These are phyloP conservation scores for Acanthosepion lycidas DNA, from an alignment of 2,888 invertebrate species.

Conservation along the genomic window DNA sequence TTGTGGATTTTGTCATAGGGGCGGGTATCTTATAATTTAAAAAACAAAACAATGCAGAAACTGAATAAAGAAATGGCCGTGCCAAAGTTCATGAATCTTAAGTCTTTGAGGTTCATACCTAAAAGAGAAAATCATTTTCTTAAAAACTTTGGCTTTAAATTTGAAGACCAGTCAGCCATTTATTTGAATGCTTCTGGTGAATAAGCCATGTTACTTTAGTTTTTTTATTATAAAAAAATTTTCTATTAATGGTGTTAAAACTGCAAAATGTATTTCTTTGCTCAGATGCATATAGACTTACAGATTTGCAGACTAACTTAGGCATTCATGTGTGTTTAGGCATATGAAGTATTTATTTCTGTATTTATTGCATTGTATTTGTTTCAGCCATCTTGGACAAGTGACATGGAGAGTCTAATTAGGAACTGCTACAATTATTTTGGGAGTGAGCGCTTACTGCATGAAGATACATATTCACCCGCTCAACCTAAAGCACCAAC, in stretches of 20 bases:
- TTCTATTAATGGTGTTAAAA: not conserved
- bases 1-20: not conserved
- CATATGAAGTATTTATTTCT: constrained; percentile 34
- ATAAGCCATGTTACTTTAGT: not conserved
- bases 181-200: not conserved
- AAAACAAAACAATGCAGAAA: not conserved
- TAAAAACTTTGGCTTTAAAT: not conserved
- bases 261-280: constrained; percentile 17
- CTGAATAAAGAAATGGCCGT: not conserved
- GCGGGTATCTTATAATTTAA: not conserved
- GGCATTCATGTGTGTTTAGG: constrained; percentile 33
- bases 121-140: not conserved
- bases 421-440: constrained; percentile 58
- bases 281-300: not conserved
- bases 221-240: not conserved
- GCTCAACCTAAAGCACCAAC: constrained; percentile 39
- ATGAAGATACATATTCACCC: constrained; percentile 46
- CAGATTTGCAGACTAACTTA: constrained; percentile 17
- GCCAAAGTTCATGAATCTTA: not conserved
- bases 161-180: not conserved
- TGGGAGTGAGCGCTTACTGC: constrained; percentile 57
- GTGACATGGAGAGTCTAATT: constrained; percentile 55
- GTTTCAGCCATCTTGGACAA: constrained; percentile 56
- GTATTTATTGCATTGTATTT: constrained; percentile 34
- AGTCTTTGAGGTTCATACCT: not conserved